These are phyloP conservation scores for Drosophila prostipennis DNA, from an alignment of 2,888 invertebrate genomes.

Conservation along the genomic window DNA sequence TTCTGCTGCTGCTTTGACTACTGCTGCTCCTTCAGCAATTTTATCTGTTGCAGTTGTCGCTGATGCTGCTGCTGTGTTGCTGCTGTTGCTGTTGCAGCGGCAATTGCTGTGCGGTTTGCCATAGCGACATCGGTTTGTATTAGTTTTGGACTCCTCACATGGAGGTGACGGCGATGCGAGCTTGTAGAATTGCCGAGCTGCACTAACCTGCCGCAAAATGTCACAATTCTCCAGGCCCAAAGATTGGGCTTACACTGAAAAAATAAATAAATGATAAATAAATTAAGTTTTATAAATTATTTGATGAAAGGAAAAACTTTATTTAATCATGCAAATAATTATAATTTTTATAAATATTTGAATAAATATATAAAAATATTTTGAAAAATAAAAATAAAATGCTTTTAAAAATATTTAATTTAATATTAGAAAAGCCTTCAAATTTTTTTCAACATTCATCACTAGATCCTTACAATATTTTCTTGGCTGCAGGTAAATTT, in stretches of 20 bases:
- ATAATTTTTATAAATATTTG: too few relatives aligned
- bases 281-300: too few relatives aligned
- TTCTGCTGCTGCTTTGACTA: slow-evolving; percentile 18
- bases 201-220: slow-evolving; percentile 68
- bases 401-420: too few relatives aligned
- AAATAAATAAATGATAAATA: too few relatives aligned
- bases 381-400: background rate
- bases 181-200: slow-evolving; percentile 3
- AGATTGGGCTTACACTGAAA: background rate
- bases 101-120: slow-evolving; percentile 70
- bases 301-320: too few relatives aligned
- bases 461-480: too few relatives aligned
- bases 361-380: too few relatives aligned
- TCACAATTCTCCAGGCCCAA: slow-evolving; percentile 52
- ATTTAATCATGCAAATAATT: too few relatives aligned
- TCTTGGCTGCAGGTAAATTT: slow-evolving; percentile 11
- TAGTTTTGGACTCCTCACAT: slow-evolving; percentile 2
- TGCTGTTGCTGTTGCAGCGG: slow-evolving; percentile 44
- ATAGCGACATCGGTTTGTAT: slow-evolving; percentile 8
- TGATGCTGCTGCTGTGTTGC: slow-evolving; percentile 1
- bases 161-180: slow-evolving; percentile 1
- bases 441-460: too few relatives aligned
- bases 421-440: too few relatives aligned
- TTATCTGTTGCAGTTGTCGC: slow-evolving; percentile 8
- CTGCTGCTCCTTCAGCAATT: slow-evolving; percentile 14